Percentiles rank a stretch among this genome's conserved stretches.
These are phyloP conservation scores for Epinotia nisella DNA, from an alignment of 2,888 invertebrate genomes.

Conservation along the genomic window DNA sequence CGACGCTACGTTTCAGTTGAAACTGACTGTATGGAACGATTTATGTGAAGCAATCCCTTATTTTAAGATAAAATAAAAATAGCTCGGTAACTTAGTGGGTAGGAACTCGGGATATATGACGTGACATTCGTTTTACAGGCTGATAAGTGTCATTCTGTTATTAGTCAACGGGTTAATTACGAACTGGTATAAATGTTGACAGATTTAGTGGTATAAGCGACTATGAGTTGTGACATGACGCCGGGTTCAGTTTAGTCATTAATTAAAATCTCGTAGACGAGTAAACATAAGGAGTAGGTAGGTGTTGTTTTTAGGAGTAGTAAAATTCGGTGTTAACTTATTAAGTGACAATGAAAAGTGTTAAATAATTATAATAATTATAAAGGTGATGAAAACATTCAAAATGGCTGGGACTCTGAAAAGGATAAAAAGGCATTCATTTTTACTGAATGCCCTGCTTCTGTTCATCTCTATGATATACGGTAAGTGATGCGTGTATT, in stretches of 20 bases:
- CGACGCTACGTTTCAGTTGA: conserved; percentile 58
- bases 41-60: conserved; percentile 62
- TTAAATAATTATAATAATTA: conserved; percentile 59
- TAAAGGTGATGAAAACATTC: conserved; percentile 48
- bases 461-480: conserved; percentile 77
- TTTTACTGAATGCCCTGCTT: conserved; percentile 73
- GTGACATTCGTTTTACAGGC: conserved; percentile 69
- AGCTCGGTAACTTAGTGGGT: conserved; percentile 56
- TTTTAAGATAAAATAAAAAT: conserved; percentile 70
- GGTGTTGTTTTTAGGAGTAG: conserved; percentile 52
- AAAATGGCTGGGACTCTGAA: conserved; percentile 75
- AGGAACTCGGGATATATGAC: conserved; percentile 69
- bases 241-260: conserved; percentile 53
- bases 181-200: conserved; percentile 71
- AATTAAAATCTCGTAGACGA: conserved; percentile 53
- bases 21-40: conserved; percentile 60
- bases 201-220: conserved; percentile 67
- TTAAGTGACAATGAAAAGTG: conserved; percentile 76
- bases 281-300: conserved; percentile 39
- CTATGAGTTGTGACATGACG: conserved; percentile 68
- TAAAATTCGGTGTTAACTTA: conserved; percentile 55
- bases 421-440: conserved; percentile 74
- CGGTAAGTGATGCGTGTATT: conserved; percentile 65
- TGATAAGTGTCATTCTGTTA: conserved; percentile 70
- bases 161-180: conserved; percentile 80